Conservation (phyloP, 2,797 vertebrate species). For the Bufotes viridis region DNA sequence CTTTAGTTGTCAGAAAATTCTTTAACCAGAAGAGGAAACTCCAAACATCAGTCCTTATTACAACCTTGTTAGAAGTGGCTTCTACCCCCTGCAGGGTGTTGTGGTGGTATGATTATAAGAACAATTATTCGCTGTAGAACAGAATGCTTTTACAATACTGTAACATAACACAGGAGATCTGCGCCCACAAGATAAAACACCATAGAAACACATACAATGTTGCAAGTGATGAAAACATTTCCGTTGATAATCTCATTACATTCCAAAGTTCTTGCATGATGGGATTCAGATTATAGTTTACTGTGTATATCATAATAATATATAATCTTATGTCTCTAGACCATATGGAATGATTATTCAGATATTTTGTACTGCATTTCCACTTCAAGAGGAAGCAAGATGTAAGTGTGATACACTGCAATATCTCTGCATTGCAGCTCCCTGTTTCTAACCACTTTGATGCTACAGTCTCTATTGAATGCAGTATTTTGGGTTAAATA, state of each 20-base stretch:
- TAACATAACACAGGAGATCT: background rate
- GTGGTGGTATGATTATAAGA: background rate
- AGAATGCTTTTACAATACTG: background rate
- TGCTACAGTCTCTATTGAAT: no score
- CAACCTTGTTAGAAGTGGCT: background rate
- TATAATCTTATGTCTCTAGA: background rate
- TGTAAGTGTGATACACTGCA: background rate
- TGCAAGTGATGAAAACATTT: background rate
- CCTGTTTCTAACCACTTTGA: no score
- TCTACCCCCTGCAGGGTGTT: constrained; percentile 1
- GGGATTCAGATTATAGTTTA: background rate
- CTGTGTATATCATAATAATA: background rate
- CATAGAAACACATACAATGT: no score
- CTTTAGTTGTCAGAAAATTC: background rate
- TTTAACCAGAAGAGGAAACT: background rate
- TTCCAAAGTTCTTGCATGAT: background rate
- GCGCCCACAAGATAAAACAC: no score
- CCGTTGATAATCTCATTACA: background rate
- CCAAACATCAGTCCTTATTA: background rate
- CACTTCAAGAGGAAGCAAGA: background rate
- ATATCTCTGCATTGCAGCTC: background rate
- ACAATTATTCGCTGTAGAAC: background rate
- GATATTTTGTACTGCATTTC: background rate
- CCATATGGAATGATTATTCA: background rate
- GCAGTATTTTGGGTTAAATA: no score